Conservation (phyloP, 2,797 vertebrate genomes). For the Xenentodon cancila region DNA sequence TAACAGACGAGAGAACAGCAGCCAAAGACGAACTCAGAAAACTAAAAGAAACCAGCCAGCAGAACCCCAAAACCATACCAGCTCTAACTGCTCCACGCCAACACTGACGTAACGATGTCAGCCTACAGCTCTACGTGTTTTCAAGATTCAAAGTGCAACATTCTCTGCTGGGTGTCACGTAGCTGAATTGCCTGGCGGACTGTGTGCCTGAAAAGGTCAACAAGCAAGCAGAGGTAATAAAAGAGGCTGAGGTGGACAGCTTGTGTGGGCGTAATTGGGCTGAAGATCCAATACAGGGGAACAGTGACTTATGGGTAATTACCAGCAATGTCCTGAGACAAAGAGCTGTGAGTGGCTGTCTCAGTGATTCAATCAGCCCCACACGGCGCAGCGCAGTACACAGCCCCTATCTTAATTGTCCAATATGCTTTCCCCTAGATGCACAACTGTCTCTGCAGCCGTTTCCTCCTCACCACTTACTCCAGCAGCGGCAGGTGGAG, state of each 20-base stretch:
- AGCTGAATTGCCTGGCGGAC: conserved; percentile 64
- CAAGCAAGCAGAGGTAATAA: conserved; percentile 78
- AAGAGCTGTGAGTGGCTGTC: conserved; percentile 78
- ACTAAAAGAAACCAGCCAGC: too few relatives aligned
- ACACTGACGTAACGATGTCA: neutral
- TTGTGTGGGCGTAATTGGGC: conserved; percentile 81
- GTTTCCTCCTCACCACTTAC: conserved; percentile 59
- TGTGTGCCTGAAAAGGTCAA: conserved; percentile 81
- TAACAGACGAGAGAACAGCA: too few relatives aligned
- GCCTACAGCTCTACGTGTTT: conserved; percentile 14
- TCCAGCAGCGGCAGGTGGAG: conserved; percentile 19
- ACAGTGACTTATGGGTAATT: conserved; percentile 85
- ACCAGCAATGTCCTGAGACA: conserved; percentile 84
- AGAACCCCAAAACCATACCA: too few relatives aligned
- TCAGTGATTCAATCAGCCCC: conserved; percentile 83
- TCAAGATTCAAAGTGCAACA: conserved; percentile 32
- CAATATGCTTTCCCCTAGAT: conserved; percentile 77
- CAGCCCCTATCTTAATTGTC: conserved; percentile 82
- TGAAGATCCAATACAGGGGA: conserved; percentile 80
- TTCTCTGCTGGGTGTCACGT: conserved; percentile 47
- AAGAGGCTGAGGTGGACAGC: conserved; percentile 68
- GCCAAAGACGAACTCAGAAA: too few relatives aligned
- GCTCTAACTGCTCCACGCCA: neutral
- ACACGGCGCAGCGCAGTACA: conserved; percentile 79
- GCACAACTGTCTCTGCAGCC: conserved; percentile 64